Conservation (phyloP, 2,888 invertebrate genomes). For the Drosophila diplacantha region DNA sequence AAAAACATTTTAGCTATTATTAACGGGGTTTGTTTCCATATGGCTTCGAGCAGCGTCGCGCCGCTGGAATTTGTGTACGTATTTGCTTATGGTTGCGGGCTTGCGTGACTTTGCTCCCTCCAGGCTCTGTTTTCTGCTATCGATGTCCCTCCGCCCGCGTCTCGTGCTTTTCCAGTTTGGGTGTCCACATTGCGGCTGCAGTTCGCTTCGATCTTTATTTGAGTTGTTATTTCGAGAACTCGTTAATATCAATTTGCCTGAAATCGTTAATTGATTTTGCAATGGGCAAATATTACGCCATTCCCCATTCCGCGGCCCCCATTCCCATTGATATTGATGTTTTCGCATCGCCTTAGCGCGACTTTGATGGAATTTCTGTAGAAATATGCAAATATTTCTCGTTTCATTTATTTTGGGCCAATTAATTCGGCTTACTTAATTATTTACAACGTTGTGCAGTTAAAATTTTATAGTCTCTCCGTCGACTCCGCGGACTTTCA, state of each 20-base stretch:
- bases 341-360: constrained; percentile 21
- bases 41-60: constrained; percentile 24
- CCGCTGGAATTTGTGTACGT: constrained; percentile 35
- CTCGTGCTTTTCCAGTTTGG: constrained; percentile 38
- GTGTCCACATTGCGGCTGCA: constrained; percentile 33
- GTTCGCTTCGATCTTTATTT: constrained; percentile 48
- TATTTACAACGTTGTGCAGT: constrained; percentile 54
- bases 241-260: constrained; percentile 74
- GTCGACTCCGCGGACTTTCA: constrained; percentile 55
- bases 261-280: constrained; percentile 75
- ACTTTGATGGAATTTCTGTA: constrained; percentile 31
- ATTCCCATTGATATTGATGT: constrained; percentile 33
- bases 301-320: constrained; percentile 19
- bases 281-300: constrained; percentile 73
- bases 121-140: constrained; percentile 45
- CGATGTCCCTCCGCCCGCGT: constrained; percentile 19
- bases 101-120: constrained; percentile 63
- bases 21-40: constrained; percentile 52
- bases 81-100: constrained; percentile 53
- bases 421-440: constrained; percentile 51
- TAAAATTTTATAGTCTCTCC: constrained; percentile 27
- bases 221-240: constrained; percentile 59
- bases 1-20: constrained; percentile 71
- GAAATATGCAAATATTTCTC: constrained; percentile 33
- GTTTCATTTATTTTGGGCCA: constrained; percentile 43